Evolutionary conservation across 2,797 vertebrate genomes (phyloP).

Genomic region (Tarsius wallacei): DNA sequence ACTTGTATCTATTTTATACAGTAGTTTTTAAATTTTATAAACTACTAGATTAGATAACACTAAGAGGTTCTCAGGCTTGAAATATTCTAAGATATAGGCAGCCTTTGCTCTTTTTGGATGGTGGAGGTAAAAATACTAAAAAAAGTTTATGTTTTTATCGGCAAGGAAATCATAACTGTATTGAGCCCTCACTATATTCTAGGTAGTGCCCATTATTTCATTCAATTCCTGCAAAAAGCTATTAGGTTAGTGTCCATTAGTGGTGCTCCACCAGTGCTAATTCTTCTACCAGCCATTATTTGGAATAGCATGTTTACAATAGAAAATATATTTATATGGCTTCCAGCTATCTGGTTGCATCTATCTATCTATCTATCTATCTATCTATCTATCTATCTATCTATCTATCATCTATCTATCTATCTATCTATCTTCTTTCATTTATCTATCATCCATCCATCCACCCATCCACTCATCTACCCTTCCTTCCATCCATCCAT

Average conservation of each 20-base stretch:
- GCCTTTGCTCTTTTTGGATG: not conserved
- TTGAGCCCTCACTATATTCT: not conserved
- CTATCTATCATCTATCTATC: not conserved
- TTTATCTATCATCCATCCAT: not conserved
- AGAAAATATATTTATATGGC: not conserved
- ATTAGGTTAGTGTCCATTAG: fast-evolving
- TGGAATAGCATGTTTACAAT: not conserved
- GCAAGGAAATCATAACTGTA: not conserved
- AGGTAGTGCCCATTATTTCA: not conserved
- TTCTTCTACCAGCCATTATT: not conserved
- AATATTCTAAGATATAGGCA: not conserved
- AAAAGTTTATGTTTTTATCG: not conserved
- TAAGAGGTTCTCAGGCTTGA: not conserved
- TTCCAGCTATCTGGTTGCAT: not conserved
- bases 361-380: fast-evolving
- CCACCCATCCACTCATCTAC: not conserved
- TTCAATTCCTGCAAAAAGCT: not conserved
- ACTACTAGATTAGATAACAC: not conserved
- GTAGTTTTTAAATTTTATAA: not conserved
- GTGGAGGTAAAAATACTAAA: not conserved
- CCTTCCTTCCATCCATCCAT: not conserved
- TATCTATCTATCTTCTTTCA: not conserved
- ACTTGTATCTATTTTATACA: not conserved
- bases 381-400: not conserved
- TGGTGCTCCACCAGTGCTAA: fast-evolving